phyloP scores from a whole-genome alignment of 2,888 invertebrate genomes.

The Drosophila lacicola region DNA sequence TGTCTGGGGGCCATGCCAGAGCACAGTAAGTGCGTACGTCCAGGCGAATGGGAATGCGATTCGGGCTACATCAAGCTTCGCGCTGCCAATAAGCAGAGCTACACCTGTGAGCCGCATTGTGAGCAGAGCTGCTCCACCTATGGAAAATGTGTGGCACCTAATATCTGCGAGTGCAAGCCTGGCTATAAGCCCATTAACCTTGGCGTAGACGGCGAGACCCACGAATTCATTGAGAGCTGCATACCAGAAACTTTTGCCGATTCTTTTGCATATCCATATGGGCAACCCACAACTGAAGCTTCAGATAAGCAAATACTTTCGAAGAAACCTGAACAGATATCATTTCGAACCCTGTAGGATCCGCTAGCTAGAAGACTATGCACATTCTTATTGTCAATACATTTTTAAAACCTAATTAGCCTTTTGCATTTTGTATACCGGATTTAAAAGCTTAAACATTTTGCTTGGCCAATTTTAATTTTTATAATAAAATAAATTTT shows the following conservation, averaged over 20 bases:
- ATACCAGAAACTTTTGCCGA: too few relatives aligned
- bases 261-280: too few relatives aligned
- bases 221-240: neutral
- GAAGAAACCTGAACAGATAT: neutral
- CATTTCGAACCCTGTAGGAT: neutral
- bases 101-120: slow-evolving; percentile 56
- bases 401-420: too few relatives aligned
- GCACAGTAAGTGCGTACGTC: slow-evolving; percentile 40
- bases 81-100: neutral
- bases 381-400: too few relatives aligned
- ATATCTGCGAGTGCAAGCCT: slow-evolving; percentile 69
- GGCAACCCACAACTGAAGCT: too few relatives aligned
- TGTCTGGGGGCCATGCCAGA: slow-evolving; percentile 36
- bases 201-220: too few relatives aligned
- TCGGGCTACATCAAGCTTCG: slow-evolving; percentile 39
- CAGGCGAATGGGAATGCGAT: slow-evolving; percentile 52
- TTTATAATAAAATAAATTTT: too few relatives aligned
- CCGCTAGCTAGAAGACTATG: too few relatives aligned
- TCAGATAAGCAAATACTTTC: too few relatives aligned
- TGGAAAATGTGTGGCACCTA: slow-evolving; percentile 66
- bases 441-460: too few relatives aligned
- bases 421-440: too few relatives aligned
- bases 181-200: slow-evolving; percentile 43
- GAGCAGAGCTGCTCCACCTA: slow-evolving; percentile 57
- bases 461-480: too few relatives aligned